phyloP scores from a whole-genome alignment of 1,140 invertebrate genomes.

The Gryon sp. region DNA sequence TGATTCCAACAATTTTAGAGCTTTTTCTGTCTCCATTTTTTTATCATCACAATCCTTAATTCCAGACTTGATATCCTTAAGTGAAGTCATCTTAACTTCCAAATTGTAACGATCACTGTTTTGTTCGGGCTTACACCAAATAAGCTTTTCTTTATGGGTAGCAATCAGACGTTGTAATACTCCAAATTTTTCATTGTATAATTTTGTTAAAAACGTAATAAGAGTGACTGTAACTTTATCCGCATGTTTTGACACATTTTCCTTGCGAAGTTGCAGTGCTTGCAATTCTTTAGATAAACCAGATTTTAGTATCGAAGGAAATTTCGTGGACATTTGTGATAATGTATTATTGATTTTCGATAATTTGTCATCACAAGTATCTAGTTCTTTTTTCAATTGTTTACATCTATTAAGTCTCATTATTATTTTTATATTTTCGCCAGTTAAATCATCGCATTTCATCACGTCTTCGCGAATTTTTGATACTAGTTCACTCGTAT shows the following conservation, averaged over 20 bases:
- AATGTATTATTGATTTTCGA: constrained; percentile 82
- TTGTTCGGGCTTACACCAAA: constrained; percentile 94
- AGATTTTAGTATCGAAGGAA: constrained; percentile 89
- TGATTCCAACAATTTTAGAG: constrained; percentile 83
- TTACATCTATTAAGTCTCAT: constrained; percentile 87
- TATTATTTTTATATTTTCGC: constrained; percentile 90
- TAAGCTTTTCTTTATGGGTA: constrained; percentile 91
- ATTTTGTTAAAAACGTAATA: constrained; percentile 90
- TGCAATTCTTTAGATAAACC: constrained; percentile 89
- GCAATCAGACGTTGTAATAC: constrained; percentile 89
- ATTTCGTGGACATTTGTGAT: constrained; percentile 83
- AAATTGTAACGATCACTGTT: constrained; percentile 94
- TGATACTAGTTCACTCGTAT: constrained; percentile 84
- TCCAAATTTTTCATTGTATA: constrained; percentile 91
- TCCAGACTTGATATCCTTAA: constrained; percentile 87
- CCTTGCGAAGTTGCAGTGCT: constrained; percentile 87
- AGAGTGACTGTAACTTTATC: constrained; percentile 88
- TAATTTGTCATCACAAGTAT: constrained; percentile 79
- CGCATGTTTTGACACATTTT: constrained; percentile 86
- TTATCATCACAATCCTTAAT: constrained; percentile 84
- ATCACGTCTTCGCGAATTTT: constrained; percentile 91
- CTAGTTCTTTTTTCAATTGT: constrained; percentile 85
- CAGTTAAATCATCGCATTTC: constrained; percentile 94
- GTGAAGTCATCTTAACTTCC: constrained; percentile 92
- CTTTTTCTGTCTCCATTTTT: constrained; percentile 84